Percentiles rank a stretch among this genome's conserved stretches.
Conservation (phyloP, 2,113 vertebrate genomes). For the Oreochromis niloticus region DNA sequence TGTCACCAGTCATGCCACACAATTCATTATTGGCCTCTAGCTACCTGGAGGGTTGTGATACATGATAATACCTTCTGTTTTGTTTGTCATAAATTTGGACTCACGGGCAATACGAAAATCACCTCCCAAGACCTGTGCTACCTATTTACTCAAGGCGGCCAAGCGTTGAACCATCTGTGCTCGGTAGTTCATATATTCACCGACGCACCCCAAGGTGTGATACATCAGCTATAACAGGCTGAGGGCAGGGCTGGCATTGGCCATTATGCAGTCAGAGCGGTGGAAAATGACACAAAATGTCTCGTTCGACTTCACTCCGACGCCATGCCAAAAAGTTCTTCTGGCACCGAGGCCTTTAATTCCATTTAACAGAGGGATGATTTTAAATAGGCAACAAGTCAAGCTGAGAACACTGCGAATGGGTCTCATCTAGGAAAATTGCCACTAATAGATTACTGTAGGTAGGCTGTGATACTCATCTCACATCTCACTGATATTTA, state of each 20-base stretch:
- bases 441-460: not conserved
- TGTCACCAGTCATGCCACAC: constrained; percentile 11
- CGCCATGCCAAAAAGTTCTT: constrained; percentile 11
- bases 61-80: constrained; percentile 47
- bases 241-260: not conserved
- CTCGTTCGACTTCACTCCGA: not conserved
- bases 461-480: not conserved
- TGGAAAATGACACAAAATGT: constrained; percentile 36
- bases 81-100: constrained; percentile 51
- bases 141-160: constrained; percentile 47
- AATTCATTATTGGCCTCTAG: constrained; percentile 27
- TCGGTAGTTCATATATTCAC: constrained; percentile 37
- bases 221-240: constrained; percentile 39
- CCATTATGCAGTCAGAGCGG: constrained; percentile 29
- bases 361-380: constrained; percentile 6
- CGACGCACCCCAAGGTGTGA: constrained; percentile 18
- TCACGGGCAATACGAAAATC: constrained; percentile 12
- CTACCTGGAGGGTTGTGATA: constrained; percentile 43
- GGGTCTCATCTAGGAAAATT: not conserved
- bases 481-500: not conserved
- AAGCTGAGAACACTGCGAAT: constrained; percentile 5
- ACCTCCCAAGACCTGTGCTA: constrained; percentile 14
- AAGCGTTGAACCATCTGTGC: constrained; percentile 47
- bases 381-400: constrained; percentile 39
- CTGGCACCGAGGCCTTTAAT: not conserved